These are phyloP conservation scores for Mola mola DNA, from an alignment of 2,113 vertebrate species.

Conservation along the genomic window DNA sequence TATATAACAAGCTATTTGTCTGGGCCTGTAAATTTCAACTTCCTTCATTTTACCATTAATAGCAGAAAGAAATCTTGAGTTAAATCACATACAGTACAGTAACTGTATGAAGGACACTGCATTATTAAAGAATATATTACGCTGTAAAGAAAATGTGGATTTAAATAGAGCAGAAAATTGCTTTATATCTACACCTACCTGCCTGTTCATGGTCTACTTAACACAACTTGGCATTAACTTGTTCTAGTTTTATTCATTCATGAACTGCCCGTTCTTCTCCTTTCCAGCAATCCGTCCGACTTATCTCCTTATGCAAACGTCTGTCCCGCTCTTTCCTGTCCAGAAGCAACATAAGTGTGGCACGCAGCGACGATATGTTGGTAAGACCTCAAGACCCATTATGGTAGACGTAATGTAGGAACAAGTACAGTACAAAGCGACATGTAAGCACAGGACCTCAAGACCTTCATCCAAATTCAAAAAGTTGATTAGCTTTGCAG, in stretches of 20 bases:
- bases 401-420: background rate
- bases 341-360: constrained; percentile 96
- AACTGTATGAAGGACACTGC: background rate
- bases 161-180: constrained; percentile 38
- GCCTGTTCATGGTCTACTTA: background rate
- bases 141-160: background rate
- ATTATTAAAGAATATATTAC: background rate
- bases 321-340: constrained; percentile 98
- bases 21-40: too few relatives aligned
- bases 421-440: background rate
- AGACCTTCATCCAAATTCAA: constrained; percentile 5
- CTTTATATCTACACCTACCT: background rate
- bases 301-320: constrained; percentile 99
- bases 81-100: too few relatives aligned
- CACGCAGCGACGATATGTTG: constrained; percentile 96
- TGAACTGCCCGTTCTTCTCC: background rate
- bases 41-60: too few relatives aligned
- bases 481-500: background rate
- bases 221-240: constrained; percentile 4
- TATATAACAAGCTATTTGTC: too few relatives aligned
- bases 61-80: background rate
- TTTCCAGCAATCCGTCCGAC: constrained; percentile 94
- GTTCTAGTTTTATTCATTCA: background rate
- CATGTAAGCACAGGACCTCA: background rate
- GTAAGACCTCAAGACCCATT: constrained; percentile 79